Conservation (phyloP, 1,140 invertebrate species). For the Condylostylus longicornis region DNA sequence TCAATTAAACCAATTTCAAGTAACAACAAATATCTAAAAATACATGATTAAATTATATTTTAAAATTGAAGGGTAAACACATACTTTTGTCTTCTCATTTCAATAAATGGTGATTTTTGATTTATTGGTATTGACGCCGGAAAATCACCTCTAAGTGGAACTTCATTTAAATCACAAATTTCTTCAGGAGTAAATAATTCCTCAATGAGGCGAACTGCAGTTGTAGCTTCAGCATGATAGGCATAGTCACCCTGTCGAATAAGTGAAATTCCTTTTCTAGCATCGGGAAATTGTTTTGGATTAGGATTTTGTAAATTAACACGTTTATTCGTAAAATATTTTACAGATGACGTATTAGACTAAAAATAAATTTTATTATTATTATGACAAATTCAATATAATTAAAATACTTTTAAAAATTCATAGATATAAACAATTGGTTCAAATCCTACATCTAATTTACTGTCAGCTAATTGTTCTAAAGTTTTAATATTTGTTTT, state of each 20-base stretch:
- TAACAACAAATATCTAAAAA: constrained; percentile 15
- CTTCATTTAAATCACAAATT: constrained; percentile 25
- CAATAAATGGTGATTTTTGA: constrained; percentile 17
- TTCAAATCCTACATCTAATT: constrained; percentile 19
- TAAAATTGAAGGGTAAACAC: neutral
- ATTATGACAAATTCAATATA: neutral
- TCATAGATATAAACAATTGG: constrained; percentile 14
- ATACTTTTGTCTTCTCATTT: constrained; percentile 17
- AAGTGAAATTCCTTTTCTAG: constrained; percentile 15
- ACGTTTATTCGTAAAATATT: too few relatives aligned
- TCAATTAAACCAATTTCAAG: constrained; percentile 19
- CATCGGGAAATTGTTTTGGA: constrained; percentile 16
- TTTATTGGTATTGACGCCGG: constrained; percentile 7
- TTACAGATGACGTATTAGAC: too few relatives aligned
- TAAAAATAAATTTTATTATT: too few relatives aligned
- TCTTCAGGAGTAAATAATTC: constrained; percentile 20
- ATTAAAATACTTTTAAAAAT: constrained; percentile 22
- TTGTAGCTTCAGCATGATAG: constrained; percentile 18
- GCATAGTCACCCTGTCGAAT: constrained; percentile 21
- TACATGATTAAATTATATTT: neutral
- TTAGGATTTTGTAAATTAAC: constrained; percentile 17
- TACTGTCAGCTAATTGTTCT: constrained; percentile 24
- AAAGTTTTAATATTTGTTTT: constrained; percentile 22
- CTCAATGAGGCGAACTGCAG: constrained; percentile 15
- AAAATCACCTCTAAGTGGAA: constrained; percentile 15